phyloP scores from a whole-genome alignment of 2,888 invertebrate genomes.

The Erebia ligea region DNA sequence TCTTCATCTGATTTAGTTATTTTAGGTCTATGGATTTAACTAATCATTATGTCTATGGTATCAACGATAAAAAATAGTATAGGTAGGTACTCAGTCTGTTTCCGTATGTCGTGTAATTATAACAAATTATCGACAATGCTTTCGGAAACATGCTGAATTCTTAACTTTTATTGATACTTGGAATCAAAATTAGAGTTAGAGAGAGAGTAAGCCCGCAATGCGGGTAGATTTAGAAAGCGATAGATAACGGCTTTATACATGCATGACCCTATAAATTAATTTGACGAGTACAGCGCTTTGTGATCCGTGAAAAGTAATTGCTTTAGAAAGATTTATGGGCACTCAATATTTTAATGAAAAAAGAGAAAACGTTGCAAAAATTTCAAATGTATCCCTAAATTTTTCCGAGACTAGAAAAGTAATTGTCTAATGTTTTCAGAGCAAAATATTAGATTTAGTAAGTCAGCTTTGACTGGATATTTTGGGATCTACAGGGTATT shows the following conservation, averaged over 20 bases:
- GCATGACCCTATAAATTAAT: conserved; percentile 17
- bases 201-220: conserved; percentile 5
- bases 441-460: background rate
- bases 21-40: no score
- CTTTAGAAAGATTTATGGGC: conserved; percentile 22
- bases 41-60: no score
- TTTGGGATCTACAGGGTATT: background rate
- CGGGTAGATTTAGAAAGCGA: conserved; percentile 17
- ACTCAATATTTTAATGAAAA: conserved; percentile 20
- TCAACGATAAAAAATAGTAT: no score
- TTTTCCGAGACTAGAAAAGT: background rate
- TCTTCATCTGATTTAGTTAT: no score
- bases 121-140: background rate
- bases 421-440: background rate
- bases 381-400: background rate
- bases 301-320: conserved; percentile 24
- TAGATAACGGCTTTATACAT: conserved; percentile 10
- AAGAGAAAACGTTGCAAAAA: conserved; percentile 1
- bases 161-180: background rate
- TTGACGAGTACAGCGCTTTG: conserved; percentile 19
- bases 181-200: background rate
- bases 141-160: background rate
- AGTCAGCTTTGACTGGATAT: background rate
- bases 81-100: no score
- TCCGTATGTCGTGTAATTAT: no score